Conservation (phyloP, 2,113 vertebrate genomes). For the Ctenodactylus gundi region DNA sequence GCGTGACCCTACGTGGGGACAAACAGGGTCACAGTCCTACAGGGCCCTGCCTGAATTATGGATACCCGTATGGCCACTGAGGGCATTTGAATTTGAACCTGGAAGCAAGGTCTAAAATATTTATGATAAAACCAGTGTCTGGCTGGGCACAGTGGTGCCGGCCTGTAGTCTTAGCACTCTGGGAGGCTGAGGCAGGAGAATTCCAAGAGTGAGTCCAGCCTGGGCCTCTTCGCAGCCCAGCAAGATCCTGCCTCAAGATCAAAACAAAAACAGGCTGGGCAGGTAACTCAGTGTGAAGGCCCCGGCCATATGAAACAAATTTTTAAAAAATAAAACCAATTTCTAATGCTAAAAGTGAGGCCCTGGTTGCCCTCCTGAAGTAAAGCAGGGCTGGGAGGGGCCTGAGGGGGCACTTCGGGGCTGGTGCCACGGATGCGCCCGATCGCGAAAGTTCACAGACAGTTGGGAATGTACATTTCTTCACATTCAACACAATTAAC, state of each 20-base stretch:
- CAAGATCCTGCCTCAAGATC: too few relatives aligned
- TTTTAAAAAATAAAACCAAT: too few relatives aligned
- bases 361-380: not conserved
- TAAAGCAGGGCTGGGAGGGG: not conserved
- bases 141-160: too few relatives aligned
- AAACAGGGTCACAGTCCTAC: fast-evolving
- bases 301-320: too few relatives aligned
- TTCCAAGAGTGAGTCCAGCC: too few relatives aligned
- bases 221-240: too few relatives aligned
- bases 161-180: too few relatives aligned
- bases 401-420: fast-evolving
- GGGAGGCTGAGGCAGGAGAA: too few relatives aligned
- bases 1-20: not conserved
- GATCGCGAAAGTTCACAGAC: not conserved
- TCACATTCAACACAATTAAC: not conserved
- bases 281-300: too few relatives aligned
- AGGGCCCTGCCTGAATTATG: not conserved
- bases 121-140: not conserved
- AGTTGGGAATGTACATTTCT: not conserved
- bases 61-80: too few relatives aligned
- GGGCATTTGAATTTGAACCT: not conserved
- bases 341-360: not conserved
- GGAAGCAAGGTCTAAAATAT: not conserved
- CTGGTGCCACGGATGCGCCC: not conserved
- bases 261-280: too few relatives aligned